Evolutionary conservation across 2,888 invertebrate genomes (phyloP).

Genomic region (Tachina grossa): DNA sequence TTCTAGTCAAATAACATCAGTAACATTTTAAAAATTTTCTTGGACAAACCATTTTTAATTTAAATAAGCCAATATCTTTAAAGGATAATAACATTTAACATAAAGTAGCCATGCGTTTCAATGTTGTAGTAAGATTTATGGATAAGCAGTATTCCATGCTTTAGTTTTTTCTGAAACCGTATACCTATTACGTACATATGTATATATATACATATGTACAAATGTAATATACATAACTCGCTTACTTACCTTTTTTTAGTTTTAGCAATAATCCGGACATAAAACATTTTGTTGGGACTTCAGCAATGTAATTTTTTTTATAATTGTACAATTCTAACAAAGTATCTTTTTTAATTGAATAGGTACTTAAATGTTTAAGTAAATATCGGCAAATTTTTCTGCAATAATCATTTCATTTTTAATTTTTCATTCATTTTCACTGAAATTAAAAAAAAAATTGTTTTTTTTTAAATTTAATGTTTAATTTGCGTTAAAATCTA

Average conservation of each 20-base stretch:
- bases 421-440: background rate
- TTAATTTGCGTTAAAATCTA: constrained; percentile 1
- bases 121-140: no score
- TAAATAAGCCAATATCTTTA: no score
- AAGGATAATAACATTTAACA: no score
- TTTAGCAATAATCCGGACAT: constrained; percentile 47
- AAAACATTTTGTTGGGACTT: constrained; percentile 7
- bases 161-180: background rate
- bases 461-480: background rate
- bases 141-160: no score
- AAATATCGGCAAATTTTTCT: background rate
- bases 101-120: no score
- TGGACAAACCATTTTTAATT: no score
- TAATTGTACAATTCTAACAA: background rate
- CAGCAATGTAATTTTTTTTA: background rate
- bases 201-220: background rate
- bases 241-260: constrained; percentile 26
- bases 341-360: background rate
- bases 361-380: background rate
- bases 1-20: no score
- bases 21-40: no score
- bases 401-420: background rate
- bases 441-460: background rate
- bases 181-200: background rate
- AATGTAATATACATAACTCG: background rate